Conservation (phyloP, 1,140 invertebrate genomes). For the Lordiphosa collinella region DNA sequence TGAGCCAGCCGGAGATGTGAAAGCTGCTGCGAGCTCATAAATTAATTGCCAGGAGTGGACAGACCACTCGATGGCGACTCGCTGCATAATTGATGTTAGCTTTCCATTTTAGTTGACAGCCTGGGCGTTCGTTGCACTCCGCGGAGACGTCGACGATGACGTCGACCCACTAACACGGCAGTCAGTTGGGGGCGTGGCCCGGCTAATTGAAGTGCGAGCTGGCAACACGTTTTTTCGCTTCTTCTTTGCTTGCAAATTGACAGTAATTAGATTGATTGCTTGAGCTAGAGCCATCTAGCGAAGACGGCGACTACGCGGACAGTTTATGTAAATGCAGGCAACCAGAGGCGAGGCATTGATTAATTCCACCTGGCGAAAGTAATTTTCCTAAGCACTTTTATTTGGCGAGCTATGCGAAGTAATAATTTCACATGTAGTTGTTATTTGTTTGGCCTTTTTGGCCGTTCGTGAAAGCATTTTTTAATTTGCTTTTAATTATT, state of each 20-base stretch:
- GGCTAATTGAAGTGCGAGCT: slow-evolving; percentile 43
- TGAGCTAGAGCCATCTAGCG: slow-evolving; percentile 23
- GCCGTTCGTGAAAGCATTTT: not conserved
- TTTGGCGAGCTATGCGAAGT: slow-evolving; percentile 26
- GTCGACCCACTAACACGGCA: slow-evolving; percentile 37
- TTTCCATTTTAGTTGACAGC: slow-evolving; percentile 74
- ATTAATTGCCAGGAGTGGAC: slow-evolving; percentile 55
- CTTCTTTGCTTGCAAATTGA: slow-evolving; percentile 43
- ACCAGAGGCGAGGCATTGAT: slow-evolving; percentile 34
- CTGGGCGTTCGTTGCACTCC: slow-evolving; percentile 51
- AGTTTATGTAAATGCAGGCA: slow-evolving; percentile 45
- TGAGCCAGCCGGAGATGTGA: slow-evolving; percentile 45
- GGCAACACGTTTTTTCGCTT: slow-evolving; percentile 7
- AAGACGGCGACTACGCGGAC: not conserved
- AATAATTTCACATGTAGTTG: not conserved
- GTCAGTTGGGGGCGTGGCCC: slow-evolving; percentile 8
- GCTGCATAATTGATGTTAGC: slow-evolving; percentile 71
- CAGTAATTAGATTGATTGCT: slow-evolving; percentile 72
- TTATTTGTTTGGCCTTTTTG: slow-evolving; percentile 7
- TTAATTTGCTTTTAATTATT: slow-evolving; percentile 62
- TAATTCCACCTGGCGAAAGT: slow-evolving; percentile 64
- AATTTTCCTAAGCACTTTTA: slow-evolving; percentile 44
- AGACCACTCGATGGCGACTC: not conserved
- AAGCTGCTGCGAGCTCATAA: slow-evolving; percentile 69
- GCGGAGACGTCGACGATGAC: not conserved